Evolutionary conservation across 2,797 vertebrate species (phyloP).

Genomic region (Toxotes lorentzi): DNA sequence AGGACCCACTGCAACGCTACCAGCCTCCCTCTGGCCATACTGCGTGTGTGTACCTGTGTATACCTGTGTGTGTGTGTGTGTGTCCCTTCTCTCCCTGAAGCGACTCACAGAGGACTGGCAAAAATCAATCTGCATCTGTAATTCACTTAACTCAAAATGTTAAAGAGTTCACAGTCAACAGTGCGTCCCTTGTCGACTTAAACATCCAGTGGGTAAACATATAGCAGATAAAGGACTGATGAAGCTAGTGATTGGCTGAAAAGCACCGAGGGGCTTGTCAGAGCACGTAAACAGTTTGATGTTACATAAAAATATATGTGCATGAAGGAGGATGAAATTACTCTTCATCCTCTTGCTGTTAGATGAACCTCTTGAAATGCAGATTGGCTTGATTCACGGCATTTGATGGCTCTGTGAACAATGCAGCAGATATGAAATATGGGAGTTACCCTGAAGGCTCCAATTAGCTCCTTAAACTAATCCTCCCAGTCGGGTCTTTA

Average conservation of each 20-base stretch:
- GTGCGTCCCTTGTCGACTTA: conserved; percentile 8
- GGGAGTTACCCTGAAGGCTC: conserved; percentile 51
- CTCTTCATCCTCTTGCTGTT: conserved; percentile 47
- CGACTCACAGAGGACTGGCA: conserved; percentile 27
- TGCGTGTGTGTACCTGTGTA: conserved; percentile 37
- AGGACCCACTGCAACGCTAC: conserved; percentile 80
- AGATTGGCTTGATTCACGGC: conserved; percentile 54
- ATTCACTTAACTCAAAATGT: conserved; percentile 40
- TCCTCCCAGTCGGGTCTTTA: conserved; percentile 44
- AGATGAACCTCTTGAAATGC: conserved; percentile 64
- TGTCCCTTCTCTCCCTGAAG: conserved; percentile 16
- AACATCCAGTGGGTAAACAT: conserved; percentile 29
- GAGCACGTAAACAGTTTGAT: conserved; percentile 41
- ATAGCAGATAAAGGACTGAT: conserved; percentile 25
- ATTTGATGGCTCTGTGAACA: conserved; percentile 45
- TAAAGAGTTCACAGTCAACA: conserved; percentile 29
- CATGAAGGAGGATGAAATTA: conserved; percentile 46
- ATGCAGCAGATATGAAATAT: conserved; percentile 53
- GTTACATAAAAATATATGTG: conserved; percentile 63
- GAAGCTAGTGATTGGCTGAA: conserved; percentile 25
- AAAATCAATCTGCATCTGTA: conserved; percentile 60
- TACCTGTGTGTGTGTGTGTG: conserved; percentile 25
- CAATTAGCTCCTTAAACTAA: conserved; percentile 65
- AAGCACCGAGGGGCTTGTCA: conserved; percentile 34
- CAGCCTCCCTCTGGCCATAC: conserved; percentile 38